Percentiles rank a stretch among this genome's conserved stretches.
phyloP scores from a whole-genome alignment of 2,113 vertebrate genomes.

The Isichthys henryi region DNA sequence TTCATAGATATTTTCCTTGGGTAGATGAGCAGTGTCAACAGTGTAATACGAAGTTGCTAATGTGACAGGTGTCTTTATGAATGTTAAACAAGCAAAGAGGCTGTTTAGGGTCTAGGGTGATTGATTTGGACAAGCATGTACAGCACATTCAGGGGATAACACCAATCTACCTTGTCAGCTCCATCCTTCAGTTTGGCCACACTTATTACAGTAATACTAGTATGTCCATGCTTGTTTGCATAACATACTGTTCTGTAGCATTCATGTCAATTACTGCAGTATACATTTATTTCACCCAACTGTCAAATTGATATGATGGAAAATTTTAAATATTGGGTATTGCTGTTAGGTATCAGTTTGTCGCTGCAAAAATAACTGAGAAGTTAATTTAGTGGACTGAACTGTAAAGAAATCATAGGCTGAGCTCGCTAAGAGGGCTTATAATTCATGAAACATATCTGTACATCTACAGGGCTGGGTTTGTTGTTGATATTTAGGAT shows the following conservation, averaged over 20 bases:
- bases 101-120: slow-evolving; percentile 30
- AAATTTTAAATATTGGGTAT: not conserved
- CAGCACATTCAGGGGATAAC: slow-evolving; percentile 27
- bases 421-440: not conserved
- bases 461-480: not conserved
- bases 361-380: not conserved
- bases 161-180: slow-evolving; percentile 20
- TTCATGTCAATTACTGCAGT: not conserved
- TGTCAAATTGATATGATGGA: not conserved
- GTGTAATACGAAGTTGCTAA: slow-evolving; percentile 18
- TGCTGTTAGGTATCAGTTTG: not conserved
- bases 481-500: not conserved
- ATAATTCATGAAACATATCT: not conserved
- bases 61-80: slow-evolving; percentile 28
- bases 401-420: not conserved
- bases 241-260: not conserved
- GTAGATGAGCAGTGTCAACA: not conserved
- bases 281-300: not conserved
- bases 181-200: slow-evolving; percentile 3
- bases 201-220: not conserved
- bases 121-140: slow-evolving; percentile 36
- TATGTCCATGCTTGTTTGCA: not conserved
- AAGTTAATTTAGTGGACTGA: not conserved
- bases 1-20: slow-evolving; percentile 15
- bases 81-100: slow-evolving; percentile 18